Percentiles rank a stretch among this genome's conserved stretches.
Conservation (phyloP, 2,797 vertebrate species). For the Botia almorhae region DNA sequence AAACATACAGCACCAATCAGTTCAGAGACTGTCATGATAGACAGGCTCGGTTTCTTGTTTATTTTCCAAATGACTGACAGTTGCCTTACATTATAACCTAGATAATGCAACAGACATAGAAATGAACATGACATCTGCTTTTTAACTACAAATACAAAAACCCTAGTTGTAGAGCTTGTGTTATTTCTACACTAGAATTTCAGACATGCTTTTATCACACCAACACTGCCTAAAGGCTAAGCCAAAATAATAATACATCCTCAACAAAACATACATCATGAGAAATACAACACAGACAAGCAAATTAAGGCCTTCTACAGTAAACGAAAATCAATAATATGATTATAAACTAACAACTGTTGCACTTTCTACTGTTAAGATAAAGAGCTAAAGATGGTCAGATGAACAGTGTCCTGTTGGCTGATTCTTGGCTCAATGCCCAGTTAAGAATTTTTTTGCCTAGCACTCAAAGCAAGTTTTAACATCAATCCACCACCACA, state of each 20-base stretch:
- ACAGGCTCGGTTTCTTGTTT: constrained; percentile 62
- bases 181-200: constrained; percentile 14
- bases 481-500: constrained; percentile 68
- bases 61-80: constrained; percentile 57
- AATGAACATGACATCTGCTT: constrained; percentile 53
- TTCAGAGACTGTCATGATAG: constrained; percentile 64
- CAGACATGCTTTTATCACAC: constrained; percentile 17
- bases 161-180: constrained; percentile 2
- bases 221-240: neutral
- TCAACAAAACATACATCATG: constrained; percentile 32
- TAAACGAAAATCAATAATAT: constrained; percentile 51
- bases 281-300: constrained; percentile 63
- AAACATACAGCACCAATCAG: constrained; percentile 67
- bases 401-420: constrained; percentile 65
- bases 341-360: constrained; percentile 68
- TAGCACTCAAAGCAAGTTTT: constrained; percentile 54
- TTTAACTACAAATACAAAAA: neutral
- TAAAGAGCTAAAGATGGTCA: constrained; percentile 61
- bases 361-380: constrained; percentile 57
- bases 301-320: constrained; percentile 56
- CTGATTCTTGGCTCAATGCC: constrained; percentile 59
- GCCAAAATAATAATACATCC: constrained; percentile 12
- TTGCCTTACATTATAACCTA: constrained; percentile 56
- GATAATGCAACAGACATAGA: constrained; percentile 66
- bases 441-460: constrained; percentile 50